phyloP scores from a whole-genome alignment of 2,797 vertebrate species.

The Poeciliopsis presidionis region DNA sequence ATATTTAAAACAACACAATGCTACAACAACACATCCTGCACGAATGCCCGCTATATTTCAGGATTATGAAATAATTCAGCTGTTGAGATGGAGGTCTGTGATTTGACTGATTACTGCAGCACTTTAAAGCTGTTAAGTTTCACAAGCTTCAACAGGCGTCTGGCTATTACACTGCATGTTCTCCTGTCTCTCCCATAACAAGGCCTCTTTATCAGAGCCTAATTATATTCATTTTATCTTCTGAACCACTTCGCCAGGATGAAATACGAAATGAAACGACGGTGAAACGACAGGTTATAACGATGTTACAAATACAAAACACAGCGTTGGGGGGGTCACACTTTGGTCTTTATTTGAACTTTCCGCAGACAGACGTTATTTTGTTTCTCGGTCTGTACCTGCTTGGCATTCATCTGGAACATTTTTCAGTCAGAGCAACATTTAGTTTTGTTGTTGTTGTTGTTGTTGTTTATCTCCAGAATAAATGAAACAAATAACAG shows the following conservation, averaged over 20 bases:
- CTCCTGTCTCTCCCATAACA: neutral
- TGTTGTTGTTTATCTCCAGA: constrained; percentile 36
- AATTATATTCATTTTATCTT: neutral
- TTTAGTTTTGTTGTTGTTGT: neutral
- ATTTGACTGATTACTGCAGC: neutral
- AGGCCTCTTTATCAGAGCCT: neutral
- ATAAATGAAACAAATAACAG: constrained; percentile 56
- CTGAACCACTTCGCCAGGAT: neutral
- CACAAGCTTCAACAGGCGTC: neutral
- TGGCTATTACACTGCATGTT: neutral
- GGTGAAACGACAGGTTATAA: neutral
- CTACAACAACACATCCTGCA: neutral
- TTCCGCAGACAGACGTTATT: constrained; percentile 56
- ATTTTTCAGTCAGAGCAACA: neutral
- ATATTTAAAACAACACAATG: neutral
- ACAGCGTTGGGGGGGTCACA: constrained; percentile 51
- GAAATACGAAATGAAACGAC: neutral
- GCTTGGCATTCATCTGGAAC: constrained; percentile 4
- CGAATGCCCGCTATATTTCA: neutral
- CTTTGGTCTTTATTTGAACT: constrained; percentile 69
- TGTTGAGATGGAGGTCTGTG: neutral
- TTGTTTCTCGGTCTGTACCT: constrained; percentile 5
- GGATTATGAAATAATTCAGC: neutral
- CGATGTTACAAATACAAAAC: constrained; percentile 31
- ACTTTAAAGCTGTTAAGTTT: neutral